A percentile compares a stretch with the other conserved stretches of the same genome.
phyloP scores from a whole-genome alignment of 2,888 invertebrate species.

The Anorthoa munda region DNA sequence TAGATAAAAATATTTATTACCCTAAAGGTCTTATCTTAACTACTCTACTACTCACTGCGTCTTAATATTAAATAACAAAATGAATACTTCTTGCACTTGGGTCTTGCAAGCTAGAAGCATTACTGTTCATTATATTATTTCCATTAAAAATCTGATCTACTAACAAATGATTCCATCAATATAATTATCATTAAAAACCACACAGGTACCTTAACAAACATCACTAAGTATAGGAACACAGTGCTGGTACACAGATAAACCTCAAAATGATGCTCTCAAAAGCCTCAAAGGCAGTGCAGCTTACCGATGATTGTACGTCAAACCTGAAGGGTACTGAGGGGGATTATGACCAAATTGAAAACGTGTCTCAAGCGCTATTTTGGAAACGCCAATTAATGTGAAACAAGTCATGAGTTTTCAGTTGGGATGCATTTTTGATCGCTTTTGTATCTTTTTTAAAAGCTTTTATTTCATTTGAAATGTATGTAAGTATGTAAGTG shows the following conservation, averaged over 20 bases:
- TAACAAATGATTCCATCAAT: not conserved
- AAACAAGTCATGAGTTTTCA: conserved; percentile 37
- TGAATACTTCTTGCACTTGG: no score
- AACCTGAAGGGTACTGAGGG: conserved; percentile 43
- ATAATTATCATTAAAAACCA: not conserved
- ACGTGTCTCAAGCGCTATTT: conserved; percentile 70
- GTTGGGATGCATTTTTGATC: conserved; percentile 18
- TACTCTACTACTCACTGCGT: no score
- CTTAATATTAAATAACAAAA: no score
- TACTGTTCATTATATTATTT: not conserved
- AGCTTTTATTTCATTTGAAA: no score
- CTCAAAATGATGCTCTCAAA: conserved; percentile 44
- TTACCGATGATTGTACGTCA: conserved; percentile 47
- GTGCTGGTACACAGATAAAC: conserved; percentile 20
- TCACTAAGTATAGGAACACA: conserved; percentile 7
- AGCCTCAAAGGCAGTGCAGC: conserved; percentile 57
- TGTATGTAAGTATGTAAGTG: no score
- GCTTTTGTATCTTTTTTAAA: not conserved
- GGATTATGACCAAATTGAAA: conserved; percentile 71
- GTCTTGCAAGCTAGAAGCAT: not conserved
- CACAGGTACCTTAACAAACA: not conserved
- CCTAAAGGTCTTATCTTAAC: no score
- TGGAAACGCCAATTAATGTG: conserved; percentile 64
- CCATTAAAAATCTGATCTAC: not conserved
- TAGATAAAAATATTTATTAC: no score